Evolutionary conservation across 1,140 invertebrate genomes (phyloP).

Genomic region (Drosophila truncata): DNA sequence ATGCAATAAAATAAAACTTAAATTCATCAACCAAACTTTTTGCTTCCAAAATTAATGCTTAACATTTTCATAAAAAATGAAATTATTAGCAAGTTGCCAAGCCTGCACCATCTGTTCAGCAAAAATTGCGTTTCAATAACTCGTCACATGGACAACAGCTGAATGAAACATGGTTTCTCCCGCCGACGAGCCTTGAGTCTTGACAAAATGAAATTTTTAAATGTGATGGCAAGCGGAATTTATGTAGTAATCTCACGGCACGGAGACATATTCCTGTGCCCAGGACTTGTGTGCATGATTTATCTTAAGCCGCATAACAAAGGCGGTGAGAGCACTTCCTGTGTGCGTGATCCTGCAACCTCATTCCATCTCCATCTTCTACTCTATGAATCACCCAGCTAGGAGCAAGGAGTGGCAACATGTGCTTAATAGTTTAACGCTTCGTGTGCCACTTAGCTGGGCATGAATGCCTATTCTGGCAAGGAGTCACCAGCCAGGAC

Average conservation of each 20-base stretch:
- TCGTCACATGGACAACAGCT: constrained; percentile 17
- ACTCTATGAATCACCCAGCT: constrained; percentile 9
- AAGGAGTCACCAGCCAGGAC: constrained; percentile 17
- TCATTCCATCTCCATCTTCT: not conserved
- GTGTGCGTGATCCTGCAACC: constrained; percentile 25
- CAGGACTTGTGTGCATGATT: constrained; percentile 45
- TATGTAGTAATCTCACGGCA: constrained; percentile 43
- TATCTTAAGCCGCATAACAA: constrained; percentile 34
- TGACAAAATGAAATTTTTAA: constrained; percentile 48
- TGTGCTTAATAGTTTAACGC: constrained; percentile 76
- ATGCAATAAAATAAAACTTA: not conserved
- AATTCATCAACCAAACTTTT: not conserved
- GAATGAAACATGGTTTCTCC: constrained; percentile 6
- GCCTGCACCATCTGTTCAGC: not conserved
- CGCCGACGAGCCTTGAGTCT: not conserved
- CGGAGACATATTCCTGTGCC: constrained; percentile 8
- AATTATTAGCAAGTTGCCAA: not conserved
- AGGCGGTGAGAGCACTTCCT: constrained; percentile 28
- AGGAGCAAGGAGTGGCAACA: constrained; percentile 33
- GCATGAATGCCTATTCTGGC: constrained; percentile 27
- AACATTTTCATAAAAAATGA: not conserved
- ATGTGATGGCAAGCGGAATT: constrained; percentile 40
- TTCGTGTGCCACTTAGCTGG: constrained; percentile 63
- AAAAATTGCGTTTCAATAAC: constrained; percentile 14
- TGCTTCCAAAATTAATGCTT: not conserved